phyloP scores from a whole-genome alignment of 2,797 vertebrate species.

The Artibeus jamaicensis region DNA sequence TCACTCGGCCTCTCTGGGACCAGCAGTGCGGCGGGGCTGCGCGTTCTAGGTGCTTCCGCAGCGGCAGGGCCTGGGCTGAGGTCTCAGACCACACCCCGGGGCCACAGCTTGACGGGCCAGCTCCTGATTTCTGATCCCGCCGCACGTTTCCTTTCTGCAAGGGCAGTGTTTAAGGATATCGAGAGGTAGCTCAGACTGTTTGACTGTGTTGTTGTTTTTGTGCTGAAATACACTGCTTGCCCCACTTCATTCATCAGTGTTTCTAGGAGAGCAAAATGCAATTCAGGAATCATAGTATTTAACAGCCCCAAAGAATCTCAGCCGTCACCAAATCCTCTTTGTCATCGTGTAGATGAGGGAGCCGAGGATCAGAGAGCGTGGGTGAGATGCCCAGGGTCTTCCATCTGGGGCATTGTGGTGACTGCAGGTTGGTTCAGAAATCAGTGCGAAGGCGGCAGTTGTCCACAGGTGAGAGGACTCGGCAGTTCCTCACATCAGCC shows the following conservation, averaged over 20 bases:
- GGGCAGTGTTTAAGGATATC: neutral
- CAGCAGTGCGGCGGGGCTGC: accelerated
- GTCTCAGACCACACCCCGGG: neutral
- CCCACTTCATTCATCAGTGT: neutral
- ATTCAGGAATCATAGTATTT: neutral
- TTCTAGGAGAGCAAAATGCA: neutral
- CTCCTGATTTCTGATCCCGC: neutral
- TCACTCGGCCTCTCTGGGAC: neutral
- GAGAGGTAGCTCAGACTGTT: neutral
- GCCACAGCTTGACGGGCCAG: neutral
- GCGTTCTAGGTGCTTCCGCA: neutral
- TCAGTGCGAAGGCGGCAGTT: neutral
- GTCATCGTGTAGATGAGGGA: neutral
- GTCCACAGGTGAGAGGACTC: neutral
- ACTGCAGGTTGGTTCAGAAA: neutral
- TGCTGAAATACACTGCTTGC: neutral
- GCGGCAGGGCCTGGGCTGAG: constrained; percentile 27
- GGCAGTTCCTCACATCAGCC: neutral
- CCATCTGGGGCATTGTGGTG: neutral
- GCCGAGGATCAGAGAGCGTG: neutral
- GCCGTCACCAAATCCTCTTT: neutral
- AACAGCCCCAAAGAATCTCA: neutral
- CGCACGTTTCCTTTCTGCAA: neutral
- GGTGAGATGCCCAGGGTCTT: neutral
- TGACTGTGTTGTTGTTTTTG: neutral